Base-by-base conservation (phyloP, 2,797 vertebrate genomes). In the Oreortyx pictus region DNA sequence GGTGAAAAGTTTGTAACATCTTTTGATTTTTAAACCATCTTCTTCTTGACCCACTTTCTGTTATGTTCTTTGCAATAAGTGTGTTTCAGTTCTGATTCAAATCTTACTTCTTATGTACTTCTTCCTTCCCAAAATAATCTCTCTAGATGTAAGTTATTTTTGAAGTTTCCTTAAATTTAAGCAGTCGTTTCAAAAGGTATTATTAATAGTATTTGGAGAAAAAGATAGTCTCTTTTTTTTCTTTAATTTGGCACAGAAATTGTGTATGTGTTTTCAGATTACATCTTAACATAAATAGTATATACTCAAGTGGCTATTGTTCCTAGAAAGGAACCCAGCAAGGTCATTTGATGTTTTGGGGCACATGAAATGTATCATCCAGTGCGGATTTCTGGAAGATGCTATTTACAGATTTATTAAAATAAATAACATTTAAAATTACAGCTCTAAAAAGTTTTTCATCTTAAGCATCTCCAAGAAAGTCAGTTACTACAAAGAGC, bases 291-390 rank as follows among this genome's bases (percentile, higher is more conserved):
- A 76, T 88, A 88, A 93, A 90, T 74, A 92, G 9, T 88, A 65
- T 86, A 94, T 90, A 71, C 39, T 92, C 64, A 91, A 79, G 72
- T 52, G 56, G 35, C 43, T 90, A 84, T 88, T 93, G 62, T 93
- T 94, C 46, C 59, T 59, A 50, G 54, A 35, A 56, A 60, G n/a
- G 25, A 90, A 70, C 3, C 13, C 77, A 66, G 4, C 16, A 49
- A 84, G 82, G 60, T 44, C 2, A 0, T 70, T 84, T 68, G 35
- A 61, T 22, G 83, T 87, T 80, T 82, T 74, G 89, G 64, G 46
- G 50, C 68, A 15, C 24, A 66, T 35, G 24, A 72, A 86, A 70
- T 6, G 31, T 73, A 52, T 81, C 43, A 70, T 75, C 11, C 64
- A 72, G 29, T 46, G 50, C 33, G 62, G 22, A 23, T 77, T 37